phyloP scores from a whole-genome alignment of 2,113 vertebrate species.

The Phainopepla nitens region DNA sequence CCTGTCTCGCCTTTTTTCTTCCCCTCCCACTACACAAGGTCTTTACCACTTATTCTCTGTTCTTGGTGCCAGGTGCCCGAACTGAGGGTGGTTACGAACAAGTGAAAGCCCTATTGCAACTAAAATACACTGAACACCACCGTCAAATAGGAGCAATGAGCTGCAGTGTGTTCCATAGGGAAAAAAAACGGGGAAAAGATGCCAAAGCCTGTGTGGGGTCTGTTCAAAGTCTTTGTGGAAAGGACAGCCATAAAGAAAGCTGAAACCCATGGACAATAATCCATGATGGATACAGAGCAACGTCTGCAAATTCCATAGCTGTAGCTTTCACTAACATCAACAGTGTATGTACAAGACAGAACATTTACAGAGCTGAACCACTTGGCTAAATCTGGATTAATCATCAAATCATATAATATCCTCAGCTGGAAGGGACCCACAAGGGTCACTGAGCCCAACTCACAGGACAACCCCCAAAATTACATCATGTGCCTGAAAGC shows the following conservation, averaged over 20 bases:
- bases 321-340: background rate
- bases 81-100: background rate
- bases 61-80: background rate
- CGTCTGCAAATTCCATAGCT: background rate
- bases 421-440: background rate
- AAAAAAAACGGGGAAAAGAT: rapidly evolving
- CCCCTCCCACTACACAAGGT: background rate
- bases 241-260: background rate
- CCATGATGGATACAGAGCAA: background rate
- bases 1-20: background rate
- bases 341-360: background rate
- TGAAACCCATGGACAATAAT: background rate
- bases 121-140: background rate
- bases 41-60: background rate
- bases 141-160: background rate
- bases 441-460: background rate
- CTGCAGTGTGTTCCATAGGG: background rate
- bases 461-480: background rate
- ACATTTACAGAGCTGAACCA: background rate
- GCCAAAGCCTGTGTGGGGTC: background rate
- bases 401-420: background rate
- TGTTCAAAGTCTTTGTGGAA: background rate
- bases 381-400: background rate
- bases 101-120: background rate
- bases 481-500: background rate